Base-by-base conservation (phyloP, 2,113 vertebrate species). In the Morone saxatilis region DNA sequence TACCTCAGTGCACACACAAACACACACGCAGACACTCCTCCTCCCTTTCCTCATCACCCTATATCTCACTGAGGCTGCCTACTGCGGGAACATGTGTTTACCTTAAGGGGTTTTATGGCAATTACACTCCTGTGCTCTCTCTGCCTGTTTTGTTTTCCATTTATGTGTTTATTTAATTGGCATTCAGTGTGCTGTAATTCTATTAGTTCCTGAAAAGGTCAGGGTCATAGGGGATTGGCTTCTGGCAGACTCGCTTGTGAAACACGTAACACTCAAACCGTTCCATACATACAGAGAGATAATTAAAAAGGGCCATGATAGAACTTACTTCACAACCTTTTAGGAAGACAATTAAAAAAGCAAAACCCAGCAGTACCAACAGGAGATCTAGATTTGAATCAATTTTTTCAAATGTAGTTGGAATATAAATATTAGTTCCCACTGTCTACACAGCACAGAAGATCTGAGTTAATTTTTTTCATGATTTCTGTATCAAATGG, bases 151-250 rank as follows among this genome's bases (percentile, higher is more conserved):
- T 91, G 81, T 92, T 92, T 90, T 89, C 79, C 82, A 76, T 88
- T 73, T 92, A 87, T 91, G 89, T 88, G 79, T 94, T 93, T 91
- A 85, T 92, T 93, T 93, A 94, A 94, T 94, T 95, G 93, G 86
- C 89, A 92, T 94, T 90, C 90, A 87, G 74, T 78, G 79, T 68
- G 72, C 86, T 76, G 84, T 93, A 92, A 95, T 93, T 93, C 92
- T 92, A 93, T 94, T 95, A 91, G 89, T 88, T 87, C 60, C 79
- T 80, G 85, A 87, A 94, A 93, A 94, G 94, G 93, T 94, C 87
- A 92, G 90, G 91, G 94, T 94, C 88, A 91, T 65, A 88, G 71
- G 84, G 85, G 91, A 92, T 74, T 77, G 82, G 92, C 80, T 88
- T 83, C 79, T 92, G 89, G 90, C 90, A 63, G 71, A 45, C 84